phyloP scores from a whole-genome alignment of 2,888 invertebrate genomes.

The Loripinus fragilis region DNA sequence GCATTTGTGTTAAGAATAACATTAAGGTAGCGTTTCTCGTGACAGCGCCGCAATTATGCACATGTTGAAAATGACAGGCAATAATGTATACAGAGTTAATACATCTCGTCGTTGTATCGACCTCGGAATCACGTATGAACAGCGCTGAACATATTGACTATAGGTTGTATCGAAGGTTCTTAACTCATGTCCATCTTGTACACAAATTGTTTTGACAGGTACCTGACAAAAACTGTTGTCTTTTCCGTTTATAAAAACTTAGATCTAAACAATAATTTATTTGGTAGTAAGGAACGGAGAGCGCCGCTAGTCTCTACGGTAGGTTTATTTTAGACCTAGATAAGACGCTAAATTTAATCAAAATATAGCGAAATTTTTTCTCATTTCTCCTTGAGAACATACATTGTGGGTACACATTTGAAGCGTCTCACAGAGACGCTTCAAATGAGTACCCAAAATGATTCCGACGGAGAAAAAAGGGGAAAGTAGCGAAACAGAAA shows the following conservation, averaged over 20 bases:
- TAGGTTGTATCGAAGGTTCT: background rate
- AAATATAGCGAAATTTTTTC: no score
- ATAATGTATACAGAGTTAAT: background rate
- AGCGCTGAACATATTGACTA: background rate
- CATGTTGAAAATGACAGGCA: background rate
- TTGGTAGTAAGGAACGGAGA: background rate
- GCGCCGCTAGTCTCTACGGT: background rate
- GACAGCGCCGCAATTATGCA: no score
- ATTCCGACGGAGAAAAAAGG: no score
- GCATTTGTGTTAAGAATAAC: no score
- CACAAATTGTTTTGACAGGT: constrained; percentile 9
- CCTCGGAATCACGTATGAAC: constrained; percentile 10
- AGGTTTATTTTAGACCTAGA: background rate
- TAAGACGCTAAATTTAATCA: no score
- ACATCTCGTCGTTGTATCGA: background rate
- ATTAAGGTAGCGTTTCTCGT: no score
- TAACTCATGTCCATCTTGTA: constrained; percentile 10
- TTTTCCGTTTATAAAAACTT: background rate
- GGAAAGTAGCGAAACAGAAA: no score
- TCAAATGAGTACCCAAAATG: no score
- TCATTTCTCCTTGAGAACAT: no score
- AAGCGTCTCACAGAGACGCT: no score
- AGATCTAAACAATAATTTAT: background rate
- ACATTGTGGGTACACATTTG: no score
- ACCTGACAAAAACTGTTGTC: constrained; percentile 3